Evolutionary conservation across 2,888 invertebrate species (phyloP).

Genomic region (Pheosia tremula): DNA sequence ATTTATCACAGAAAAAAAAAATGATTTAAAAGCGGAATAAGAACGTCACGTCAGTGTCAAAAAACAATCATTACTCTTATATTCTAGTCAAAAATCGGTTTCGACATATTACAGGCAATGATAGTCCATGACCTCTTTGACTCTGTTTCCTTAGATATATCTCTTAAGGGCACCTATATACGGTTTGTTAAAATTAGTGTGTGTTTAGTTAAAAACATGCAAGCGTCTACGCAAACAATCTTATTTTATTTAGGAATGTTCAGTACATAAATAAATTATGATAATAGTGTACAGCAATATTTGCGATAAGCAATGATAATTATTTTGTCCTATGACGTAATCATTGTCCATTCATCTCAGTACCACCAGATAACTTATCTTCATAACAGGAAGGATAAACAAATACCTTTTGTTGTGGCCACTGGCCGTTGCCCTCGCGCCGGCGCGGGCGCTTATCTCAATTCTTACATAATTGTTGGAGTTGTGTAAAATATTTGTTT

Average conservation of each 20-base stretch:
- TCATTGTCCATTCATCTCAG: neutral
- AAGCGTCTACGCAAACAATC: neutral
- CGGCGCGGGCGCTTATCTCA: neutral
- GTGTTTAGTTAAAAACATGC: neutral
- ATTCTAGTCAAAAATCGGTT: no score
- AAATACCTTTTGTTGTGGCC: neutral
- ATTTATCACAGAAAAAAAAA: no score
- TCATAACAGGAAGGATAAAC: neutral
- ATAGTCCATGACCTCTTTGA: no score
- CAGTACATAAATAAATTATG: neutral
- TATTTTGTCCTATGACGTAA: neutral
- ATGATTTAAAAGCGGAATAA: no score
- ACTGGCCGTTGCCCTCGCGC: neutral
- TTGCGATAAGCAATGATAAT: neutral
- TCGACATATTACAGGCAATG: no score
- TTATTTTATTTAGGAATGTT: no score
- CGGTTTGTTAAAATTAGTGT: no score
- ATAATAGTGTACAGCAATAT: neutral
- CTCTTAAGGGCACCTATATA: no score
- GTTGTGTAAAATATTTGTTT: neutral
- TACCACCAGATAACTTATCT: neutral
- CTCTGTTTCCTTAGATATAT: no score
- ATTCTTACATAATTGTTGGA: neutral
- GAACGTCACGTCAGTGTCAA: no score
- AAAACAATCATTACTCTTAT: no score